Base-by-base conservation (phyloP, 2,888 invertebrate species). In the Oxycera nigricornis region DNA sequence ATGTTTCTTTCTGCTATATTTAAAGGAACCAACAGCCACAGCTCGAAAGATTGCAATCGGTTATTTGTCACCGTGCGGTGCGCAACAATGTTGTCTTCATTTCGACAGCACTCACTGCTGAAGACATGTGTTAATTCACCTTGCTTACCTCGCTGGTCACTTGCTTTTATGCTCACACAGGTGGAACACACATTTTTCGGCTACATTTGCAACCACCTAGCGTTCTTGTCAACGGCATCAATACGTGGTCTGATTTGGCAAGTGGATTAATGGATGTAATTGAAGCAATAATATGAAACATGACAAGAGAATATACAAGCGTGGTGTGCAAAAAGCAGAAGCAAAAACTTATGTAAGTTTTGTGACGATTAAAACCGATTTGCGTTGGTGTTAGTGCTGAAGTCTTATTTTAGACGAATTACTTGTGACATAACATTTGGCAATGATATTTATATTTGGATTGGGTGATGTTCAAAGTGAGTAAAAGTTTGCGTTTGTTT, bases 231-330 rank as follows among this genome's bases (percentile, higher is more conserved):
- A 24, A 7, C 24, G 52, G 3, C 52, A 55, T 22, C 24, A 20
- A 24, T 55, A 55, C 52, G 52, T 55, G 52, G 52, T 55, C 52
- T 55, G 52, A 55, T 55, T 55, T 55, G 52, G 52, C 52, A 55
- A 55, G 24, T 20, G 52, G 50, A 4, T 24, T 55, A 22, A 55
- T 55, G 52, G 24, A 24, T 24, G 52, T 55, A 22, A 22, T 55
- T 55, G 52, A 55, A 22, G 52, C 52, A 55, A 55, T 24, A 50
- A n/a, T 50, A 55, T 24, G 17, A n/a, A 46, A 46, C n/a, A 11
- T 17, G 46, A 17, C 14, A 46, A 11, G 46, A 46, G 14, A 46
- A 46, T 7, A 46, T 46, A 46, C 11, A 46, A 46, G 46, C 17
- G 46, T 46, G 14, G 6, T 14, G 6, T n/a, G n/a, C n/a, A 46